Evolutionary conservation across 1,140 invertebrate species (phyloP), one percentile per base, ranked within the genome.

Genomic region (Papilio machaon): DNA sequence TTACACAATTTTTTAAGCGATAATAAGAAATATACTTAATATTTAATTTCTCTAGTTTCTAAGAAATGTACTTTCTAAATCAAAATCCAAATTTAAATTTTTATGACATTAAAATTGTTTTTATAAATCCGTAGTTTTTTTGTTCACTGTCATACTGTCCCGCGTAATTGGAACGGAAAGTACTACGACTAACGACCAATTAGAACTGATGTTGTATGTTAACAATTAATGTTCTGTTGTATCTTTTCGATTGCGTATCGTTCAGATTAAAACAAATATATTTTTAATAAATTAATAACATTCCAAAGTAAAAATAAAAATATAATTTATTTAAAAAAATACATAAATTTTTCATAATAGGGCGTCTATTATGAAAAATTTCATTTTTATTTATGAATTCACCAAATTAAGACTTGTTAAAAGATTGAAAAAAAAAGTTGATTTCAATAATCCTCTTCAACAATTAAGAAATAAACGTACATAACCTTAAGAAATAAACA

Each of bases 171-270:
- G 23, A 67, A 67, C 11, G 35, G 17, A 67, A 67, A 67, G 64
- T 67, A 67, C 64, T 67, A 67, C 64, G 64, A 67, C 64, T 67
- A 67, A 67, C 64, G 64, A 67, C 64, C 64, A 67, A 67, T 67
- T 67, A 67, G 64, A 67, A 23, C 10, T 17, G 64, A 67, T 30
- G 54, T 58, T 19, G 58, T 19, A 60, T 54, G 13, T 67, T 6
- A 67, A 67, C 30, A 67, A 67, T 67, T 35, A 35, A 35, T 64
- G 13, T 10, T 23, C 58, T 35, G 30, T 67, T 67, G 3, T 17
- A 13, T 54, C 52, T 54, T n/a, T 54, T 54, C n/a, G n/a, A n/a
- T n/a, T n/a, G n/a, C n/a, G n/a, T n/a, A 38, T 38, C 38, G n/a
- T 6, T 58, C 15, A 2, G 54, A 58, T 58, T 58, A 58, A 58